Evolutionary conservation across 2,797 vertebrate genomes (phyloP), one percentile per base, ranked within the genome.

Genomic region (Gymnodraco acuticeps): DNA sequence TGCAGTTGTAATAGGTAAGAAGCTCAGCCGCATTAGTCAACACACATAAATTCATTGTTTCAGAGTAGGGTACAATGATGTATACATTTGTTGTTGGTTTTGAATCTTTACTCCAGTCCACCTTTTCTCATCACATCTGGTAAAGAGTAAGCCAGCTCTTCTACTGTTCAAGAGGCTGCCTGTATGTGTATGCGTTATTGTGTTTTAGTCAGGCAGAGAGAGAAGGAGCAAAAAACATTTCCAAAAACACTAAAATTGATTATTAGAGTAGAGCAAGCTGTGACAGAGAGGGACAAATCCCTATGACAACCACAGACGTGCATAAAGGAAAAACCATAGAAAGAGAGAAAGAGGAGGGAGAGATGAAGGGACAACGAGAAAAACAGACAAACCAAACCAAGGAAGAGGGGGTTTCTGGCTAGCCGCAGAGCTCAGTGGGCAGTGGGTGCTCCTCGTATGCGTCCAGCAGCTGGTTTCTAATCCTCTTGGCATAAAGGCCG

Each of bases 401-500:
- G 64, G 56, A 56, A 46, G 63, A 60, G 63, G 63, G 46, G 76
- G 78, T 87, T 65, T 61, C 50, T 75, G 72, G 67, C 71, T 73
- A 43, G 67, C 75, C 71, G 69, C 56, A 47, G 50, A 17, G 71
- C 52, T 69, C 42, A 60, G 67, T 81, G 84, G 84, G 77, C 87
- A 66, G 70, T 53, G 80, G 81, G 78, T 84, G 86, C 84, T 77
- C 67, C 82, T 91, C 65, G 73, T 86, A 80, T 84, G 84, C 46
- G 17, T 87, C 83, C 87, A 92, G 87, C 93, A 93, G 93, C 93
- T 95, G 93, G 90, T 89, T 94, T 87, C 76, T 95, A 95, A 95
- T 95, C 94, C 94, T 87, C 91, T 95, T 93, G 91, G 89, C 92
- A 92, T 86, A 91, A 89, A 90, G 90, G 87, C 75, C 75, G 86